Evolutionary conservation across 2,888 invertebrate genomes (phyloP), one percentile per base, ranked within the genome.

Genomic region (Parnassius apollo): DNA sequence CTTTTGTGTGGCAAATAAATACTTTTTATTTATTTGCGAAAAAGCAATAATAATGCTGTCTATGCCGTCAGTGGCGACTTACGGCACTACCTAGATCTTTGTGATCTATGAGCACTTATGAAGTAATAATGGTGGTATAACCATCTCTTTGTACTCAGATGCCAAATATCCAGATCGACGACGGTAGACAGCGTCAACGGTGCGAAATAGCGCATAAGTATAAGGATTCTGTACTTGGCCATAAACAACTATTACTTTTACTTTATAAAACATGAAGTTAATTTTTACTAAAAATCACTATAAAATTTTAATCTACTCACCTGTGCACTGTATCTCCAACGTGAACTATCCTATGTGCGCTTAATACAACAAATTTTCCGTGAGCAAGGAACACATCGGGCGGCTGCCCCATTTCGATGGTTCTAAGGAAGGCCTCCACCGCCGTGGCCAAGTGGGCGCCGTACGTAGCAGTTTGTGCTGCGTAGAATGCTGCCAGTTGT

Each of bases 381-480:
- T 98, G 97, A 12, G 97, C 97, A 59, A 98, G 95, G 85, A 98
- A 98, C 68, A 95, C 96, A 85, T 97, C 97, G 0, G 99, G 98
- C 49, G 98, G 98, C 81, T 98, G 97, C 77, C 98, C 98, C 85
- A 96, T 96, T 77, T 98, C 97, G 50, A 99, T 96, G 7, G 97
- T 96, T 74, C 96, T 94, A 55, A 98, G 93, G 88, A 99, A 98
- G 0, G 97, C 97, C 76, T 98, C 98, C 62, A 98, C 97, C 13
- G 98, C 97, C 71, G 96, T 96, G 67, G 96, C 95, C 55, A 99
- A 93, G 81, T 96, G 95, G 25, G 95, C 95, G 74, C 96, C 95
- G 82, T 98, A 97, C 12, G 95, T 96, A 48, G 96, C 95, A 42
- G 96, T 94, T 84, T 98, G 98, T 57, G 95, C 95, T 25, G 96